phyloP scores from a whole-genome alignment of 2,797 vertebrate species.

The Phaenicophaeus curvirostris region DNA sequence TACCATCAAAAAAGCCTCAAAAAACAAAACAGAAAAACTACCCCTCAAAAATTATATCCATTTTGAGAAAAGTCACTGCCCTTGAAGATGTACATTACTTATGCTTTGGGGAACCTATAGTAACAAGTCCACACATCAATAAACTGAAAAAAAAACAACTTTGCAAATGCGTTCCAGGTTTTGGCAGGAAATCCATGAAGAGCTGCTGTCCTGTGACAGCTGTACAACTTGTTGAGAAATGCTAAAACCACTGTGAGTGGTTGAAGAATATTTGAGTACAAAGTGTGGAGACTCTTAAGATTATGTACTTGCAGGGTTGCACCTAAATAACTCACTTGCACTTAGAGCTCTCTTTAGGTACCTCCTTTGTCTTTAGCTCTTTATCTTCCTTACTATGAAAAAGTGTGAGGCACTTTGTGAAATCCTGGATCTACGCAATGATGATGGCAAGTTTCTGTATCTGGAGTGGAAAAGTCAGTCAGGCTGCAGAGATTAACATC shows the following conservation, averaged over 20 bases:
- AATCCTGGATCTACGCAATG: background rate
- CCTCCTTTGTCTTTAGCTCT: background rate
- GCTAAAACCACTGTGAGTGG: background rate
- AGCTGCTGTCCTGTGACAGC: background rate
- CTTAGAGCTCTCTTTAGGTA: background rate
- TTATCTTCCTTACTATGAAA: background rate
- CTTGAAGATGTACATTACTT: background rate
- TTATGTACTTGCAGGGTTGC: background rate
- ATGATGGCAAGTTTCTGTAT: background rate
- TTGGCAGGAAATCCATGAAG: background rate
- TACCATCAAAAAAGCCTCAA: rapidly evolving
- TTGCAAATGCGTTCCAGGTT: background rate
- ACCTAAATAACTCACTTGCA: background rate
- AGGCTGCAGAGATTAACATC: background rate
- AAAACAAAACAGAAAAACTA: rapidly evolving
- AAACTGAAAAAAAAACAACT: background rate
- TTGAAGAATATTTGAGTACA: background rate
- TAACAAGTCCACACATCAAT: background rate
- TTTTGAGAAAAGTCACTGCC: background rate
- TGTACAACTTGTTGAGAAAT: background rate
- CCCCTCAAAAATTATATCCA: background rate
- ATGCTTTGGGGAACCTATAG: background rate
- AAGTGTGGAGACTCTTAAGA: background rate
- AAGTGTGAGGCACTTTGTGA: background rate
- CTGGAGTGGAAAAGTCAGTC: background rate